phyloP scores from a whole-genome alignment of 1,140 invertebrate genomes.

The Drosophila elegans region DNA sequence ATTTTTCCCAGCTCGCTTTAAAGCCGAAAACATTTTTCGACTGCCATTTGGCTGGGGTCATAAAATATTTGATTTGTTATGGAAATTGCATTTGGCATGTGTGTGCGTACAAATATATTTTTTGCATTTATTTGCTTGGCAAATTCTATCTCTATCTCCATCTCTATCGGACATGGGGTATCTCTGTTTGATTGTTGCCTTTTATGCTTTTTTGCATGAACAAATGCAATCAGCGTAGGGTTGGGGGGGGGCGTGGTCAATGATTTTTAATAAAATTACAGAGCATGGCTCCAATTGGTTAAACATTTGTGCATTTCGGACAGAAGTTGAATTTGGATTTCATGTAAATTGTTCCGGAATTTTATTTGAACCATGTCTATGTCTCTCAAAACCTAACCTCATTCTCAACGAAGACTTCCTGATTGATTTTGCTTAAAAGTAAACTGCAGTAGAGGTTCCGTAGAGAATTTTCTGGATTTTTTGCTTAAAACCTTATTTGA shows the following conservation, averaged over 20 bases:
- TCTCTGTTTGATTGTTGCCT: constrained; percentile 41
- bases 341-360: constrained; percentile 45
- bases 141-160: constrained; percentile 40
- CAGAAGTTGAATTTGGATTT: constrained; percentile 46
- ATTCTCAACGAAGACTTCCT: too few relatives aligned
- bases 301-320: constrained; percentile 52
- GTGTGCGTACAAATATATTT: neutral
- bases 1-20: constrained; percentile 12
- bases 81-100: constrained; percentile 71
- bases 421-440: too few relatives aligned
- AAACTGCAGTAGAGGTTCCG: too few relatives aligned
- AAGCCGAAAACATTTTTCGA: constrained; percentile 37
- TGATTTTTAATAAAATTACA: constrained; percentile 75
- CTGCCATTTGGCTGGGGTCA: constrained; percentile 60
- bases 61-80: constrained; percentile 81
- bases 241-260: constrained; percentile 17
- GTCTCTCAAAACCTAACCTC: too few relatives aligned
- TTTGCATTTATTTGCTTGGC: constrained; percentile 31
- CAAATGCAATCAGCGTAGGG: constrained; percentile 40
- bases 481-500: too few relatives aligned
- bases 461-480: too few relatives aligned
- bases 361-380: constrained; percentile 1
- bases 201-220: constrained; percentile 31
- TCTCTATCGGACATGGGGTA: constrained; percentile 6
- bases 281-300: constrained; percentile 35